phyloP scores from a whole-genome alignment of 2,113 vertebrate genomes.

The Ranitomeya imitator region DNA sequence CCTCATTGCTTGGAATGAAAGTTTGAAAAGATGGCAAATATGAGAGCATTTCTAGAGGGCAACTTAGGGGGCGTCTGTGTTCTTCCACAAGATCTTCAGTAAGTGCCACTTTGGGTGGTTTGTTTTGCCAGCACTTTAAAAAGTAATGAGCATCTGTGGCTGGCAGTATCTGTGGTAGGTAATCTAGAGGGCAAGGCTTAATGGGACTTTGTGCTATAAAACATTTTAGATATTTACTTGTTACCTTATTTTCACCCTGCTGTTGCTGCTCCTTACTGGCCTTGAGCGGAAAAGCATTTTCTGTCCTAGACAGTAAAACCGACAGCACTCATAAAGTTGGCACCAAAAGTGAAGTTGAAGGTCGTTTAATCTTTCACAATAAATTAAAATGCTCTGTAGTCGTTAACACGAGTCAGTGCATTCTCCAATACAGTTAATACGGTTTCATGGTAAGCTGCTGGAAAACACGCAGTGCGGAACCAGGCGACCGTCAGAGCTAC shows the following conservation, averaged over 20 bases:
- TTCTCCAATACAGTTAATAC: neutral
- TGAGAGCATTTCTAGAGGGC: too few species aligned
- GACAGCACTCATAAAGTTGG: neutral
- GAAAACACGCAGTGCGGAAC: neutral
- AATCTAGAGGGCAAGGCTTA: too few species aligned
- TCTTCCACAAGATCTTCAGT: too few species aligned
- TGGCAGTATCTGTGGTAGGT: too few species aligned
- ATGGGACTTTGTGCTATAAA: too few species aligned
- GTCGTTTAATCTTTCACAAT: slow-evolving; percentile 24
- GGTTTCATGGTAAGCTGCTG: slow-evolving; percentile 3
- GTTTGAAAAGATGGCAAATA: too few species aligned
- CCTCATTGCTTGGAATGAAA: too few species aligned
- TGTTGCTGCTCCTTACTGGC: neutral
- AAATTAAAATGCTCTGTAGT: slow-evolving; percentile 18
- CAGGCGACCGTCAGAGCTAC: neutral
- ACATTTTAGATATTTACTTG: too few species aligned
- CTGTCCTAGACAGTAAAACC: neutral
- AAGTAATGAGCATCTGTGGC: neutral
- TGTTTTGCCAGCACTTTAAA: too few species aligned
- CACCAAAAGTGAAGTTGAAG: neutral
- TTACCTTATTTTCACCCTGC: too few species aligned
- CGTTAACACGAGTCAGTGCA: slow-evolving; percentile 16
- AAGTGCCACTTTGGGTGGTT: too few species aligned
- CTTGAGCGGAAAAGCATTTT: neutral
- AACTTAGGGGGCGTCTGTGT: too few species aligned